phyloP scores from a whole-genome alignment of 2,797 vertebrate genomes.

The Galaxias olidus region DNA sequence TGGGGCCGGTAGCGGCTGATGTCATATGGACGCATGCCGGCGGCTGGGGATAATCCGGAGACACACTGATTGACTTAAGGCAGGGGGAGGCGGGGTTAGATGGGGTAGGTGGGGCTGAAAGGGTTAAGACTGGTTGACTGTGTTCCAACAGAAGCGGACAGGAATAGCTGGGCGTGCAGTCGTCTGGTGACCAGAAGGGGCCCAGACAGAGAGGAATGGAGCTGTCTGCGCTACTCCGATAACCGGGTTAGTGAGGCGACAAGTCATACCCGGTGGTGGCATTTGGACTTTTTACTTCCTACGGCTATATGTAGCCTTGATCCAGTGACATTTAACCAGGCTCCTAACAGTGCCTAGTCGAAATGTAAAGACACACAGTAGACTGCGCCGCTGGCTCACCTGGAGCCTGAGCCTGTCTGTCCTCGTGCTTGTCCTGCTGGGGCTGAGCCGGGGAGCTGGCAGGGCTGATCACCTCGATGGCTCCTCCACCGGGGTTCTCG shows the following conservation, averaged over 20 bases:
- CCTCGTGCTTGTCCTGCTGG: slow-evolving; percentile 87
- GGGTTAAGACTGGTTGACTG: not conserved
- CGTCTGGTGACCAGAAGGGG: slow-evolving; percentile 37
- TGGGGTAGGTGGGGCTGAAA: not conserved
- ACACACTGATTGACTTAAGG: slow-evolving; percentile 22
- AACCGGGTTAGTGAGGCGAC: slow-evolving; percentile 45
- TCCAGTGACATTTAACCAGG: not conserved
- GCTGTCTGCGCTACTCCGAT: slow-evolving; percentile 29
- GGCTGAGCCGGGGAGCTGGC: slow-evolving; percentile 88
- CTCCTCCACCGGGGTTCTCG: slow-evolving; percentile 81
- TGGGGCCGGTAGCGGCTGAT: slow-evolving; percentile 82
- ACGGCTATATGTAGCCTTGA: slow-evolving; percentile 32
- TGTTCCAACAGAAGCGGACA: slow-evolving; percentile 28
- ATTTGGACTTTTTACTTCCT: slow-evolving; percentile 33
- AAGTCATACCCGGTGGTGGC: slow-evolving; percentile 25
- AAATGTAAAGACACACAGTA: not conserved
- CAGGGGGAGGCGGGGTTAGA: slow-evolving; percentile 5
- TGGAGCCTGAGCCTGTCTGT: slow-evolving; percentile 82
- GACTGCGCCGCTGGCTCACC: slow-evolving; percentile 67
- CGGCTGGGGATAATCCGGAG: slow-evolving; percentile 50
- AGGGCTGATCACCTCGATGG: slow-evolving; percentile 97
- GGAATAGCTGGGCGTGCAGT: slow-evolving; percentile 36
- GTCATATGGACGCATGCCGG: slow-evolving; percentile 79
- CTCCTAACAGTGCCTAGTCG: not conserved
- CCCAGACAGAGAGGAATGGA: slow-evolving; percentile 11